Conservation (phyloP, 30 jellyfish, hydroid and myxozoan species). For the Hydractinia symbiolongicarpus region DNA sequence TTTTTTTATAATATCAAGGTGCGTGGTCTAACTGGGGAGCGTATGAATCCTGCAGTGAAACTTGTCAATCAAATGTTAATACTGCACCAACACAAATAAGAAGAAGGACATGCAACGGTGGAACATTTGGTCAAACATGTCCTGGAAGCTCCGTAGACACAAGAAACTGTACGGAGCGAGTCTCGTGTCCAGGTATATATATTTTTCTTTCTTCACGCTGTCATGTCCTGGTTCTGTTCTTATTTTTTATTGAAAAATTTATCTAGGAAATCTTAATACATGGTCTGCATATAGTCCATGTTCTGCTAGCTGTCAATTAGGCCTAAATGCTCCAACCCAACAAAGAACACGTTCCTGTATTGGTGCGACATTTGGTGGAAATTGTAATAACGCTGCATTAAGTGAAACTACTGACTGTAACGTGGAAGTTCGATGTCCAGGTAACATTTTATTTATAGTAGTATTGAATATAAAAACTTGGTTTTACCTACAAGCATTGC, state of each 20-base stretch:
- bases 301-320: constrained; percentile 13
- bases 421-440: constrained; percentile 21
- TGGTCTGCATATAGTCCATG: neutral
- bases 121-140: constrained; percentile 11
- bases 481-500: no score
- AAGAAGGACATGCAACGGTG: constrained; percentile 14
- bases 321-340: neutral
- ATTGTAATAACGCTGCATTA: constrained; percentile 12
- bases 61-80: constrained; percentile 4
- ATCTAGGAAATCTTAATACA: neutral
- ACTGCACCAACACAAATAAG: constrained; percentile 2
- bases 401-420: constrained; percentile 6
- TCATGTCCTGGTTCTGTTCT: no score
- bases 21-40: constrained; percentile 3
- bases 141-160: neutral
- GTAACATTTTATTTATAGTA: neutral
- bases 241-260: no score
- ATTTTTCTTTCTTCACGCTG: neutral
- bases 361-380: constrained; percentile 8
- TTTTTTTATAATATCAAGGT: neutral
- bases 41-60: constrained; percentile 9
- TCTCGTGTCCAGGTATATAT: constrained; percentile 20
- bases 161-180: constrained; percentile 7
- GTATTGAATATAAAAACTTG: no score
- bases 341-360: constrained; percentile 5